Base-by-base conservation (phyloP, 2,797 vertebrate species). In the Rhincodon typus region DNA sequence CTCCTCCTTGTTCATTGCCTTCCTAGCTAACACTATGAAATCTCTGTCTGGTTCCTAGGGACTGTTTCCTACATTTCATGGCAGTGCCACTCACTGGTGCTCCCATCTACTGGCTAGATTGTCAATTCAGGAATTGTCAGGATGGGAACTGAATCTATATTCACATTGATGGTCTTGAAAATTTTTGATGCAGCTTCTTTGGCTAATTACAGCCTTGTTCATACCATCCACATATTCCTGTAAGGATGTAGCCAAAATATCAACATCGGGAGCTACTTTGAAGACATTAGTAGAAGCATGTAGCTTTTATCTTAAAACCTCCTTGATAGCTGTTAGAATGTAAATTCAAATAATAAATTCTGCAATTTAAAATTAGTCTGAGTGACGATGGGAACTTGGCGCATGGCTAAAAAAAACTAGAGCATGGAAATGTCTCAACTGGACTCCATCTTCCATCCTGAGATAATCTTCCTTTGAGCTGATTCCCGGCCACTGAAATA, bases 391-490 rank as follows among this genome's bases (percentile, higher is more conserved):
- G n/a, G n/a, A 69, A 23, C 67, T 69, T 69, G 67, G 4, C 21
- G 23, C 67, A 69, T 19, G 7, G 17, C 67, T 69, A 4, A 69
- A 19, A 21, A 15, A 50, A 3, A 23, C 19, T 69, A 2, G 3
- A 15, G 17, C 17, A 69, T 69, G 67, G 67, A 69, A 69, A 69
- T 21, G 23, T 69, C 17, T 69, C 67, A 15, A 69, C 67, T 69
- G 67, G 67, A 23, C 67, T 23, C 67, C 67, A 69, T 21, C 67
- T 21, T 69, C 67, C 67, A 4, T 3, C 19, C 7, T 23, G 21
- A 69, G 2, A 23, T 2, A 62, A 69, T 95, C 96, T 95, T 99
- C 98, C 98, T 99, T 98, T 91, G 98, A 98, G 88, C 97, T 96
- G 21, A 98, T 98, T 96, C 34, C 53, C 53, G 97, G 97, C 96